A percentile compares a stretch with the other conserved stretches of the same genome.
Conservation (phyloP, 2,113 vertebrate genomes). For the Chunga burmeisteri region DNA sequence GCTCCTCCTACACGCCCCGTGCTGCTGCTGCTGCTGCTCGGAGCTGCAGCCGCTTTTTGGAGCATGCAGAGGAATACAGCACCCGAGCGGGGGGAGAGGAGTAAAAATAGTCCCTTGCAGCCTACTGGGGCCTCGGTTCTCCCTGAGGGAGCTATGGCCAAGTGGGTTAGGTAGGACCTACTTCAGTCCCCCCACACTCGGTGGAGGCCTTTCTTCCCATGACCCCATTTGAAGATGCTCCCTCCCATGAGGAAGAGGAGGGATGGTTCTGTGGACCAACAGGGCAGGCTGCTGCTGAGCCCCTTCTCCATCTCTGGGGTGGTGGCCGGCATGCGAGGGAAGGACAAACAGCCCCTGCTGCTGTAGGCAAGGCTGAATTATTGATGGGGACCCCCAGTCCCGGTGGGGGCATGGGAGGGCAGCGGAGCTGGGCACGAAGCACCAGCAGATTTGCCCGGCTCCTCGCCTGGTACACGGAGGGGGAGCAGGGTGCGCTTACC, state of each 20-base stretch:
- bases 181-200: neutral
- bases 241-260: neutral
- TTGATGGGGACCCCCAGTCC: neutral
- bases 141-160: neutral
- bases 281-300: neutral
- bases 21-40: slow-evolving; percentile 38
- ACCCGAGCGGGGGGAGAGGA: neutral
- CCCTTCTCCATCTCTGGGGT: neutral
- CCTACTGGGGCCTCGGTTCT: neutral
- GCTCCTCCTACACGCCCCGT: slow-evolving; percentile 52
- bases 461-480: fast-evolving
- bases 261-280: neutral
- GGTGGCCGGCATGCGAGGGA: fast-evolving
- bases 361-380: neutral
- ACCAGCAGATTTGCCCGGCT: neutral
- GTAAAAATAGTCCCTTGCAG: slow-evolving; percentile 57
- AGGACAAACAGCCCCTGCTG: neutral
- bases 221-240: neutral
- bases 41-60: slow-evolving; percentile 58
- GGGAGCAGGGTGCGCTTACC: slow-evolving; percentile 71
- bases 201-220: neutral
- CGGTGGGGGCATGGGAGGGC: fast-evolving
- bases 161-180: slow-evolving; percentile 29
- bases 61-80: slow-evolving; percentile 39
- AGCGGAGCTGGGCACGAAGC: fast-evolving